These are phyloP conservation scores for Leucopternis melanops DNA, from an alignment of 2,113 vertebrate species.

Conservation along the genomic window DNA sequence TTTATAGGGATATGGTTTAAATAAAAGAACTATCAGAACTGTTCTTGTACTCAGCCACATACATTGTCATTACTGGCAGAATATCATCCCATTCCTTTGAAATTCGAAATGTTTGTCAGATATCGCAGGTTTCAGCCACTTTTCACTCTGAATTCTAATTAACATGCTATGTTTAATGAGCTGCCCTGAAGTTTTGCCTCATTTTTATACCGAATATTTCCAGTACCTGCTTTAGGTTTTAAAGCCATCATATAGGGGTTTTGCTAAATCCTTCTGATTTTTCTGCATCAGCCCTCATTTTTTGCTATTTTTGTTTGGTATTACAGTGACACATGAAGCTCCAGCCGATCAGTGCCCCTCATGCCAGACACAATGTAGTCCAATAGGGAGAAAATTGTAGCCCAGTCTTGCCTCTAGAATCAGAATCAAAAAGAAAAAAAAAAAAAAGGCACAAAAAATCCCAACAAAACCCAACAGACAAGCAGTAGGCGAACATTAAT, in stretches of 20 bases:
- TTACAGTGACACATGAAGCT: not conserved
- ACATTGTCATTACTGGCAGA: conserved; percentile 64
- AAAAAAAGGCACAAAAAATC: not conserved
- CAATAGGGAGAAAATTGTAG: not conserved
- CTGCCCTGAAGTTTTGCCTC: not conserved
- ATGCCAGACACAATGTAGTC: not conserved
- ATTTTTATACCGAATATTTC: not conserved
- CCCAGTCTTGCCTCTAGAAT: not conserved
- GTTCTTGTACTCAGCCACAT: conserved; percentile 57
- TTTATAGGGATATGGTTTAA: conserved; percentile 68
- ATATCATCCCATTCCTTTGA: conserved; percentile 62
- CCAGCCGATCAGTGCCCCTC: not conserved
- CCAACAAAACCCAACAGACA: not conserved
- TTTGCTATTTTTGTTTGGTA: not conserved
- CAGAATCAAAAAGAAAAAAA: not conserved
- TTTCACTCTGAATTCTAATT: conserved; percentile 38
- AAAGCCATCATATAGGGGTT: not conserved
- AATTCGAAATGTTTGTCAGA: conserved; percentile 44
- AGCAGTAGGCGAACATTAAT: not conserved
- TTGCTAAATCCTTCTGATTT: not conserved
- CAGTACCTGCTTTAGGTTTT: not conserved
- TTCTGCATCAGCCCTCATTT: not conserved
- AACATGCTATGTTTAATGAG: not conserved
- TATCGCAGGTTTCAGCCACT: conserved; percentile 10
- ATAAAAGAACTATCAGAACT: conserved; percentile 64